These are phyloP conservation scores for Eulemur macaco DNA, from an alignment of 2,113 vertebrate genomes.

Conservation along the genomic window DNA sequence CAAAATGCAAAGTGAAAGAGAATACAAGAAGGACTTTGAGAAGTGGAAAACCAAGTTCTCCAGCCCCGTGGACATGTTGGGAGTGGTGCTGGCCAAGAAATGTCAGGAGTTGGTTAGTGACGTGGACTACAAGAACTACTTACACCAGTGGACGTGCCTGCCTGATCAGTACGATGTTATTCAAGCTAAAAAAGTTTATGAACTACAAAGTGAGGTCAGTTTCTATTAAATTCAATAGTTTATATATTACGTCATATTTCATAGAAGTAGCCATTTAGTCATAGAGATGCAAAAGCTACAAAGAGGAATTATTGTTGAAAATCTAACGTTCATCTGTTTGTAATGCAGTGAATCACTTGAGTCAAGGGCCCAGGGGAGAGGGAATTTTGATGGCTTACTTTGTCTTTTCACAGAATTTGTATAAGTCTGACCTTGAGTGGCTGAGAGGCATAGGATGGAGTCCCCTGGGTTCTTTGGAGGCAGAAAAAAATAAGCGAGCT, in stretches of 20 bases:
- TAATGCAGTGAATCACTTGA: neutral
- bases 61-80: conserved; percentile 91
- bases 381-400: conserved; percentile 34
- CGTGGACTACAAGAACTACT: conserved; percentile 87
- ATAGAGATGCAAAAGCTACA: neutral
- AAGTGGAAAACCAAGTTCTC: conserved; percentile 91
- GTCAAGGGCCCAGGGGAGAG: neutral
- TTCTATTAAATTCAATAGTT: neutral
- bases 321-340: conserved; percentile 10
- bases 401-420: conserved; percentile 86
- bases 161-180: conserved; percentile 92
- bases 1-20: conserved; percentile 91
- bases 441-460: conserved; percentile 90
- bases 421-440: conserved; percentile 92
- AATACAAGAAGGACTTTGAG: conserved; percentile 95
- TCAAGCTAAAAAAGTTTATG: conserved; percentile 90
- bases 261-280: neutral
- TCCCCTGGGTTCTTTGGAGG: conserved; percentile 89
- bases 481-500: conserved; percentile 89
- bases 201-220: conserved; percentile 91
- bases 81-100: conserved; percentile 90
- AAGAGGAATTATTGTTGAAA: conserved; percentile 13
- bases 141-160: conserved; percentile 93
- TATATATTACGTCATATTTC: neutral
- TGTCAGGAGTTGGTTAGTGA: conserved; percentile 92